A percentile compares a stretch with the other conserved stretches of the same genome.
These are phyloP conservation scores for Cotesia vestalis DNA, from an alignment of 1,140 invertebrate genomes.

Conservation along the genomic window DNA sequence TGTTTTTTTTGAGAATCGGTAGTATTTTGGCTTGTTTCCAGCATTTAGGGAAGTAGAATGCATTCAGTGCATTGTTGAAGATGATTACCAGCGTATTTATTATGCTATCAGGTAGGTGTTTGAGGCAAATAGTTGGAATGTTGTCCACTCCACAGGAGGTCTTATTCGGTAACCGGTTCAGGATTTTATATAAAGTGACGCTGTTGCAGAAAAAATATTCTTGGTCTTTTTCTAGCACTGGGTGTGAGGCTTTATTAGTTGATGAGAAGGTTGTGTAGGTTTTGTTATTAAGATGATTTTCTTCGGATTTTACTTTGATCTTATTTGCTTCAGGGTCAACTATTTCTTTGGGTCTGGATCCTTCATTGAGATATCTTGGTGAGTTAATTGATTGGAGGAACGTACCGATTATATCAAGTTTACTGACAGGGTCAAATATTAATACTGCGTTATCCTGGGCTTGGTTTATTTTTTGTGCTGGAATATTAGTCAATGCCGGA, in stretches of 20 bases:
- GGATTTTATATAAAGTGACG: neutral
- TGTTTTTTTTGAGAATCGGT: neutral
- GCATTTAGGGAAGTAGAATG: neutral
- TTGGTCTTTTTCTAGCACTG: neutral
- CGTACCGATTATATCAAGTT: too few relatives aligned
- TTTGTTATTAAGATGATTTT: too few relatives aligned
- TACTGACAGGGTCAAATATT: too few relatives aligned
- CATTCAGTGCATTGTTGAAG: constrained; percentile 21
- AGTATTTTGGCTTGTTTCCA: constrained; percentile 25
- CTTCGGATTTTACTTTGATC: too few relatives aligned
- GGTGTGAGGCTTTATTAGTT: neutral
- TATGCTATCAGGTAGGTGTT: neutral
- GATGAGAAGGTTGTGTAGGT: too few relatives aligned
- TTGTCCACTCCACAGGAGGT: constrained; percentile 1
- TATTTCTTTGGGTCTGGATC: too few relatives aligned
- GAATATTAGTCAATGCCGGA: neutral
- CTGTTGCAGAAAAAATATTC: neutral
- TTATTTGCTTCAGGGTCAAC: too few relatives aligned
- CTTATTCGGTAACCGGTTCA: constrained; percentile 7
- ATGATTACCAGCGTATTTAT: neutral
- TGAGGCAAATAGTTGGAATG: neutral
- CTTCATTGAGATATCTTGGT: too few relatives aligned
- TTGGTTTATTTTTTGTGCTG: too few relatives aligned
- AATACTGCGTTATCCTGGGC: too few relatives aligned
- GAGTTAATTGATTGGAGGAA: too few relatives aligned